Percentiles rank a stretch among this genome's conserved stretches.
phyloP scores from a whole-genome alignment of 2,888 invertebrate species.

The Aphrophora alni region DNA sequence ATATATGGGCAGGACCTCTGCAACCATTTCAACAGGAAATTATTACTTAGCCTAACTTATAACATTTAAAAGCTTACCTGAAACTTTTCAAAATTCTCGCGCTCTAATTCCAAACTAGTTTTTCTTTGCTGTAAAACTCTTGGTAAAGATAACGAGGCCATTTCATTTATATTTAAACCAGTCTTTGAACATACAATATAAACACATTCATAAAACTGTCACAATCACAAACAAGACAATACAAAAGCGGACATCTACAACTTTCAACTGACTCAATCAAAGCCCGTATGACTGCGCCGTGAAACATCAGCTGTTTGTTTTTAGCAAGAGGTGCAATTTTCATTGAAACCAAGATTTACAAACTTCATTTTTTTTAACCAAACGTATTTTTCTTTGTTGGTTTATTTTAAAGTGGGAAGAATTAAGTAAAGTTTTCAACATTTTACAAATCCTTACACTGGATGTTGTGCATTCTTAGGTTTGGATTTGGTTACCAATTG shows the following conservation, averaged over 20 bases:
- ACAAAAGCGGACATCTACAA: neutral
- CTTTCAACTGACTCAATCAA: neutral
- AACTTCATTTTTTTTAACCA: too few relatives aligned
- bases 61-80: slow-evolving; percentile 63
- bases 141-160: slow-evolving; percentile 77
- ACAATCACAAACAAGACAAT: neutral
- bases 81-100: slow-evolving; percentile 83
- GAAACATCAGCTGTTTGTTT: too few relatives aligned
- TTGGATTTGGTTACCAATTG: too few relatives aligned
- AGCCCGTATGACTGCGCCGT: too few relatives aligned
- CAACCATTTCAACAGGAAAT: neutral
- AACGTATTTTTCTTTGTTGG: too few relatives aligned
- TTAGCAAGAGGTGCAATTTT: too few relatives aligned
- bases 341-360: too few relatives aligned
- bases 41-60: neutral
- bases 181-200: neutral
- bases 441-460: too few relatives aligned
- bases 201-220: slow-evolving; percentile 5
- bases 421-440: too few relatives aligned
- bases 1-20: neutral
- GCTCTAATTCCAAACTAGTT: slow-evolving; percentile 77
- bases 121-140: slow-evolving; percentile 75
- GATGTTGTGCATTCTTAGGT: too few relatives aligned
- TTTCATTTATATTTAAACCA: slow-evolving; percentile 51
- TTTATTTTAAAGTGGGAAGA: too few relatives aligned